Base-by-base conservation (phyloP, 2,888 invertebrate genomes). In the Mystacides longicornis region DNA sequence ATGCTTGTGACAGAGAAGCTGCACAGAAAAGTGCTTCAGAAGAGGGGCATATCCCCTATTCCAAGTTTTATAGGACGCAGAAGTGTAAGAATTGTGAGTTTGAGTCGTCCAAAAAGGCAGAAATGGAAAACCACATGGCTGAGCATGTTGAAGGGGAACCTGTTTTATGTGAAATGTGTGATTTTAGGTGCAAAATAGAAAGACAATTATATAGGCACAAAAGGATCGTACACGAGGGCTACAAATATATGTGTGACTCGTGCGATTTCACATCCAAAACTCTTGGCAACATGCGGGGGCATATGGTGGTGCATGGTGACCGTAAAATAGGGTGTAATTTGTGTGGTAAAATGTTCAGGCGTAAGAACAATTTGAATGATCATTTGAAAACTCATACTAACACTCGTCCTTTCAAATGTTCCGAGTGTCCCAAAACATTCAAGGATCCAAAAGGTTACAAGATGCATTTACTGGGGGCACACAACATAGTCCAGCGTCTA, bases 311-410 rank as follows among this genome's bases (percentile, higher is more conserved):
- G 9, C 49, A 49, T 31, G 31, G 49, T 2, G 31, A 31, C 7
- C 14, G 23, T 11, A 27, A 27, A 20, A 23, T 31, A 18, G 23
- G 7, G 9, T 49, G 49, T n/a, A 23, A 49, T 16, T 18, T 49
- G 1, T 49, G 49, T 14, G 49, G 33, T 16, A 31, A 31, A 19
- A 50, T 23, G 19, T 33, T 33, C 1, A 19, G 20, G 5, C 37
- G 37, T 31, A 33, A 20, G 2, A 21, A 31, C 1, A 23, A 42
- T 1, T 31, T 54, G 16, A 54, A 50, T 4, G 18, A n/a, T 9
- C 54, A 54, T n/a, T 4, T 14, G 23, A 5, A 23, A 11, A 45
- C 49, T 3, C 54, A 54, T 19, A 27, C 45, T 1, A 31, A 46
- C 9, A 49, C 49, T 5, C 43, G 49, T 27, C 45, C 49, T 1